Evolutionary conservation across 2,797 vertebrate genomes (phyloP), one percentile per base, ranked within the genome.

Genomic region (Delichon dasypus): DNA sequence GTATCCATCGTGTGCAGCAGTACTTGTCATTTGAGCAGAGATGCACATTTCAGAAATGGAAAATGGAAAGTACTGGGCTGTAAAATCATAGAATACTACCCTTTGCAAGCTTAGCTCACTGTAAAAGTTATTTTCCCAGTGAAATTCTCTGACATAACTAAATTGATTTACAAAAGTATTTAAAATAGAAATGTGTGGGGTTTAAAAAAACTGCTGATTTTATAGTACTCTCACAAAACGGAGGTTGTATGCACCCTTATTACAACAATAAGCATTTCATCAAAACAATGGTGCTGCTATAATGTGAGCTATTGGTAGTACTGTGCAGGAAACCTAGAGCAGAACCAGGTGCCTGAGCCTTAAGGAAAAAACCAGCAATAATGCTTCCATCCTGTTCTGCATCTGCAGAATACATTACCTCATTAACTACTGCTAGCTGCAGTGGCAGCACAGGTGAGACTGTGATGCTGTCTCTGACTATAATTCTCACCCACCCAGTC

Each of bases 141-240:
- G 82, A 87, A 91, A 87, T 16, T 64, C 34, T 26, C 21, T 85
- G 85, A 80, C 55, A 78, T n/a, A 89, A 45, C 51, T 82, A 78
- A 94, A 94, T 55, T 89, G 93, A 89, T 93, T 95, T 92, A 84
- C 84, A 86, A 88, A 97, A 90, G 29, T 45, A 81, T 93, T 95
- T 91, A 94, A 92, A 94, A 82, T 1, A 85, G n/a, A 68, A 93
- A 79, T 81, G 53, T 60, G n/a, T 42, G 75, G 22, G 38, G 50
- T 81, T 96, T 81, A 1, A 50, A 91, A 71, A 85, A 44, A 58
- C 2, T 44, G 27, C 32, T 94, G 17, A 55, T 95, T 96, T 94
- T 90, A 53, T 88, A 79, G 75, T 66, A 74, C 22, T 73, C 51
- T 85, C 2, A 2, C n/a, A 85, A 94, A 93, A 90, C 1, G 5